Evolutionary conservation across 1,140 invertebrate species (phyloP), one percentile per base, ranked within the genome.

Genomic region (Drosophila navojoa): DNA sequence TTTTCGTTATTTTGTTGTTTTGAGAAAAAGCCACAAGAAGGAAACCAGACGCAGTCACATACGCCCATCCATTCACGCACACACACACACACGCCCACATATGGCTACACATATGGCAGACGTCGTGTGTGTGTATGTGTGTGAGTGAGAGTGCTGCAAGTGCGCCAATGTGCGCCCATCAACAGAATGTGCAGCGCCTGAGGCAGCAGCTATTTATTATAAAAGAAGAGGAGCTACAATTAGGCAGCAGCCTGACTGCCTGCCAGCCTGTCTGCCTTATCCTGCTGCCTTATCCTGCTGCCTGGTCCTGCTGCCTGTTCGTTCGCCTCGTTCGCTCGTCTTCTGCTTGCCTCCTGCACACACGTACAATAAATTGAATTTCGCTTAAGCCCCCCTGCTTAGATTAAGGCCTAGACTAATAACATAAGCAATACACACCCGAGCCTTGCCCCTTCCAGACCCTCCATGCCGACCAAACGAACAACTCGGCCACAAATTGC

Each of bases 361-460:
- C 63, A 85, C 70, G 81, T 77, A 87, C 81, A 86, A 86, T 75
- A 87, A 86, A 87, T 86, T 86, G 63, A 64, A 87, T 82, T 84
- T 70, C 79, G 79, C 61, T 73, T 82, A 81, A 87, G 79, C 71
- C 53, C 47, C 47, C 66, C 73, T 15, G 7, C 50, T 45, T 79
- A 73, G 71, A 50, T 82, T 86, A 86, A 82, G 79, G 78, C 82
- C 70, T 86, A 85, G 70, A 78, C 81, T 85, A 76, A 81, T 85
- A 81, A 64, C 45, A 71, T 71, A 74, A 70, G 71, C 53, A 67
- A 72, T 50, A 45, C 49, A 60, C 32, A 19, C n/a, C 5, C 42
- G 6, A 45, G 2, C 42, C 16, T 45, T 45, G n/a, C 15, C 7
- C 42, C 13, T 4, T n/a, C 40, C 13, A 22, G 47, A 50, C 15